Evolutionary conservation across 2,113 vertebrate species (phyloP).

Genomic region (Zosterops borbonicus): DNA sequence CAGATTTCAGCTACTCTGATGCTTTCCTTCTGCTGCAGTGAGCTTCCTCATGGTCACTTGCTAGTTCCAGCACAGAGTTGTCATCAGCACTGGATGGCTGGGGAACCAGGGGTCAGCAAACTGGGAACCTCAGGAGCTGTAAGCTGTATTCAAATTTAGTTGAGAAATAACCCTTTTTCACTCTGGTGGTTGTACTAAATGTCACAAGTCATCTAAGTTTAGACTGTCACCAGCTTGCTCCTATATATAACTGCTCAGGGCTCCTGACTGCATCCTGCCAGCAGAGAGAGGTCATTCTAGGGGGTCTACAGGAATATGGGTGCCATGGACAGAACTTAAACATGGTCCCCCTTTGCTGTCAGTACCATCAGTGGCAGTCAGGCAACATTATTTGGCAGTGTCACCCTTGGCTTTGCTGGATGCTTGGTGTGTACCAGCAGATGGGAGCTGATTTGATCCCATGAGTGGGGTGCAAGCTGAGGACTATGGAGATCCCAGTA

Average conservation of each 20-base stretch:
- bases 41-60: not conserved
- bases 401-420: not conserved
- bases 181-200: constrained; percentile 60
- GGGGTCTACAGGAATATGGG: not conserved
- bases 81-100: not conserved
- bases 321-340: not conserved
- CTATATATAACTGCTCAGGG: constrained; percentile 66
- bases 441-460: not conserved
- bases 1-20: not conserved
- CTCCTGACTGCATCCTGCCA: constrained; percentile 37
- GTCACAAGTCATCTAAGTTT: constrained; percentile 79
- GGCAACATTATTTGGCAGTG: rapidly evolving
- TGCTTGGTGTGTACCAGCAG: not conserved
- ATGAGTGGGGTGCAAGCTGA: not conserved
- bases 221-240: constrained; percentile 68
- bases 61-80: not conserved
- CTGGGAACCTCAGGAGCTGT: not conserved
- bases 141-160: constrained; percentile 16
- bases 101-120: not conserved
- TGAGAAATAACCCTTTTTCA: constrained; percentile 47
- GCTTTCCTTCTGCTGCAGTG: not conserved
- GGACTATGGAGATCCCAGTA: not conserved
- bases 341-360: not conserved
- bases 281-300: not conserved
- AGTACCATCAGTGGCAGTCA: not conserved